Evolutionary conservation across 2,797 vertebrate species (phyloP).

Genomic region (Sebastes diaconus): DNA sequence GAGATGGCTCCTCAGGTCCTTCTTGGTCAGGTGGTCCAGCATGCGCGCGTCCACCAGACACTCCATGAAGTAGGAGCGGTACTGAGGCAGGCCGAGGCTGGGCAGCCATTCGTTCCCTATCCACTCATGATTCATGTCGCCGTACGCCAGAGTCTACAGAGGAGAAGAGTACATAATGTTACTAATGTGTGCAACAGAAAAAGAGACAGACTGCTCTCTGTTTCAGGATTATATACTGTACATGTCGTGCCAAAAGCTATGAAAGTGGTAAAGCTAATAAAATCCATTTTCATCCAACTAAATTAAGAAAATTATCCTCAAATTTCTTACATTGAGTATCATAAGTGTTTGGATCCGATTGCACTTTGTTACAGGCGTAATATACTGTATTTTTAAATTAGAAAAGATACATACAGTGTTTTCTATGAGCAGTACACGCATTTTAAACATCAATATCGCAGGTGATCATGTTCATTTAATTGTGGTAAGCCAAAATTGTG

Average conservation of each 20-base stretch:
- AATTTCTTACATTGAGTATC: background rate
- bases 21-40: slow-evolving; percentile 98
- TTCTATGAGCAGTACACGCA: too few species aligned
- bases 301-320: background rate
- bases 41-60: slow-evolving; percentile 97
- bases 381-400: too few species aligned
- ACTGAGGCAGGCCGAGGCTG: slow-evolving; percentile 95
- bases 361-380: background rate
- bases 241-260: background rate
- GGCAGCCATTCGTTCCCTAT: slow-evolving; percentile 98
- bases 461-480: too few species aligned
- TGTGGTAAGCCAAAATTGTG: too few species aligned
- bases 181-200: background rate
- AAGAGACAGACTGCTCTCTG: background rate
- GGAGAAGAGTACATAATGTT: slow-evolving; percentile 9
- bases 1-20: slow-evolving; percentile 96
- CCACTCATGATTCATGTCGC: slow-evolving; percentile 99
- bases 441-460: too few species aligned
- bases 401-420: too few species aligned
- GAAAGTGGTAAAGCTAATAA: background rate
- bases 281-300: background rate
- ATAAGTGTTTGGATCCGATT: background rate
- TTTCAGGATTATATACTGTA: background rate
- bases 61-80: slow-evolving; percentile 99
- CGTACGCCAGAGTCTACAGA: slow-evolving; percentile 92